Base-by-base conservation (phyloP, 35 echinoderm and acorn worm genomes). In the Stichopus chloronotus region DNA sequence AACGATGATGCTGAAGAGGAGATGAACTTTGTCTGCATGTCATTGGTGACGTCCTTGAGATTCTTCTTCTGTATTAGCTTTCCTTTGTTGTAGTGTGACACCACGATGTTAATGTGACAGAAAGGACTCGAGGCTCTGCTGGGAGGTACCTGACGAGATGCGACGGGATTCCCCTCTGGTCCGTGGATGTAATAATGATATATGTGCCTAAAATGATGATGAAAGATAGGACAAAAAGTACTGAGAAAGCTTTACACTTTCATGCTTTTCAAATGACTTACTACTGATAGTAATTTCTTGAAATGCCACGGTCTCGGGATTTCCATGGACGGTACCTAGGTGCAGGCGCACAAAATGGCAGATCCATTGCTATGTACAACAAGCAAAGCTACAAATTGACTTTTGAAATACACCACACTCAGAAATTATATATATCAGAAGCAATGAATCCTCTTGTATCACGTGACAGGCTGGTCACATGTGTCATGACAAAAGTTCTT, bases 131-230 rank as follows among this genome's bases (percentile, higher is more conserved):
- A 59, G 55, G 93, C 77, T 25, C 94, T 85, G 23, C 58, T 25
- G 2, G 63, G 87, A 7, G 59, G 52, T 12, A 59, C 78, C 5
- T 52, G 22, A 22, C 79, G 58, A 13, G 24, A 55, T n/a, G 87
- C 72, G 19, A 72, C 92, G 76, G 92, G 60, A 72, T 98, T 96
- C 9, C 97, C 97, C 22, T 77, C 78, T 7, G 97, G 97, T 5
- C 97, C 97, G 81, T 98, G 94, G 59, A 98, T 96, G 94, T 98
- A 98, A 90, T 98, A 98, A 78, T 98, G 97, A 56, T 98, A 98
- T 25, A 96, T 98, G 56, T 98, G 97, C 5, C 97, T 98, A 72
- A 8, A 93, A 23, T 0, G 54, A 55, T 2, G 11, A 83, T 11
- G n/a, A 83, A 13, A 83, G 77, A 25, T 23, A 6, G n/a, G 77